Conservation (phyloP, 1,140 invertebrate species). For the Pygmarrhopalites habei region DNA sequence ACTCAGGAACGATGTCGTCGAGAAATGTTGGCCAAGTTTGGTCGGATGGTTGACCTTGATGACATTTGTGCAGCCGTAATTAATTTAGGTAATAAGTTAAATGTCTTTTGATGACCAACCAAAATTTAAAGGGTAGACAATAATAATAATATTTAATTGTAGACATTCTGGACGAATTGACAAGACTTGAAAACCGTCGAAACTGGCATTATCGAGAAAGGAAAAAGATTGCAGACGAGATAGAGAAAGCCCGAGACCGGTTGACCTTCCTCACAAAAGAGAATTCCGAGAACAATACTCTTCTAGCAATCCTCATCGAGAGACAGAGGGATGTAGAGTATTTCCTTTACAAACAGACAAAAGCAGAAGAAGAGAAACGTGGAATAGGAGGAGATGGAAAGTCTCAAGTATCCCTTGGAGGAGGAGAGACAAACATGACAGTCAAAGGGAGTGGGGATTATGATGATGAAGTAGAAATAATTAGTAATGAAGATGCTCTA, state of each 20-base stretch:
- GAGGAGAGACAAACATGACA: no score
- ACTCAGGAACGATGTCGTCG: conserved; percentile 12
- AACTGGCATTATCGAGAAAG: conserved; percentile 25
- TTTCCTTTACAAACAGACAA: conserved; percentile 17
- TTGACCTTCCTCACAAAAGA: conserved; percentile 20
- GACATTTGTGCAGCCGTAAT: conserved; percentile 30
- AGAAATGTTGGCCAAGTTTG: conserved; percentile 33
- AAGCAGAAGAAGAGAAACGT: neutral
- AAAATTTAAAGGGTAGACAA: no score
- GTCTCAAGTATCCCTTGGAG: no score
- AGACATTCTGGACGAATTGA: conserved; percentile 20
- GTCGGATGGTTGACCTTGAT: conserved; percentile 27
- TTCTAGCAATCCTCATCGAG: conserved; percentile 29
- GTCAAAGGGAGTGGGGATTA: neutral
- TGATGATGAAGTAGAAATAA: neutral
- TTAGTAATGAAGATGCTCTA: conserved; percentile 21
- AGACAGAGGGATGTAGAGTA: conserved; percentile 29
- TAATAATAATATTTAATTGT: no score
- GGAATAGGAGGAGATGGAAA: neutral
- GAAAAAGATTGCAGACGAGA: conserved; percentile 8
- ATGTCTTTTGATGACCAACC: no score
- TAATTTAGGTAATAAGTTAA: no score
- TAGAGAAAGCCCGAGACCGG: conserved; percentile 17
- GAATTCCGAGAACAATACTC: conserved; percentile 31
- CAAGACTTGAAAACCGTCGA: conserved; percentile 15